These are phyloP conservation scores for Microcebus griseorufus DNA, from an alignment of 2,113 vertebrate species.

Conservation along the genomic window DNA sequence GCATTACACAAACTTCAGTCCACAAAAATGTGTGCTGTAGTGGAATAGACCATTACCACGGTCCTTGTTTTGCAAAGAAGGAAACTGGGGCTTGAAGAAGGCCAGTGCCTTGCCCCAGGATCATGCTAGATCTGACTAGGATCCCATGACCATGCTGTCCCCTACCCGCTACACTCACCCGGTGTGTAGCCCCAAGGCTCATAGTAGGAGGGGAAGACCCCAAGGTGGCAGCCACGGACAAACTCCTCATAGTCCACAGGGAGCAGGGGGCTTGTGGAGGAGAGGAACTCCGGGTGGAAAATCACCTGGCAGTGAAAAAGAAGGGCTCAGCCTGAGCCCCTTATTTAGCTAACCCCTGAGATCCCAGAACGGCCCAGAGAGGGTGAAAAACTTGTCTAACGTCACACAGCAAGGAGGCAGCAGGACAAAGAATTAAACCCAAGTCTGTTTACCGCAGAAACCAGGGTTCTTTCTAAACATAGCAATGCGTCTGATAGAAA, in stretches of 20 bases:
- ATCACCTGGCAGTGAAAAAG: constrained; percentile 86
- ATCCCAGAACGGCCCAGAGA: neutral
- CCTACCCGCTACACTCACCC: constrained; percentile 79
- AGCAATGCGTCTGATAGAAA: neutral
- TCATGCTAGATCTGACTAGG: neutral
- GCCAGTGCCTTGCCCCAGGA: neutral
- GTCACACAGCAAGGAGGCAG: neutral
- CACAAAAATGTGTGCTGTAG: neutral
- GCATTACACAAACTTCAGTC: neutral
- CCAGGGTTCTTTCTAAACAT: neutral
- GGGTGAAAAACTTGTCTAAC: neutral
- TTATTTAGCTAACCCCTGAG: neutral
- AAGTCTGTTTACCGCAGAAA: neutral
- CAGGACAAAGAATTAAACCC: neutral
- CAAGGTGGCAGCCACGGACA: constrained; percentile 94
- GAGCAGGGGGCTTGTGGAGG: constrained; percentile 94
- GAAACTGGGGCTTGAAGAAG: neutral
- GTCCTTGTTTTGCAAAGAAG: neutral
- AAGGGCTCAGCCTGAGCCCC: neutral
- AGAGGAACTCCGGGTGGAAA: constrained; percentile 96
- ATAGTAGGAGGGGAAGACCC: constrained; percentile 96
- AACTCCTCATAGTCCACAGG: constrained; percentile 97
- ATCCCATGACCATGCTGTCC: neutral
- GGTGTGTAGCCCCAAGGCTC: constrained; percentile 97
- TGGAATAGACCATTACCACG: neutral